Conservation (phyloP, 2,888 invertebrate genomes). For the Asteroscopus sphinx region DNA sequence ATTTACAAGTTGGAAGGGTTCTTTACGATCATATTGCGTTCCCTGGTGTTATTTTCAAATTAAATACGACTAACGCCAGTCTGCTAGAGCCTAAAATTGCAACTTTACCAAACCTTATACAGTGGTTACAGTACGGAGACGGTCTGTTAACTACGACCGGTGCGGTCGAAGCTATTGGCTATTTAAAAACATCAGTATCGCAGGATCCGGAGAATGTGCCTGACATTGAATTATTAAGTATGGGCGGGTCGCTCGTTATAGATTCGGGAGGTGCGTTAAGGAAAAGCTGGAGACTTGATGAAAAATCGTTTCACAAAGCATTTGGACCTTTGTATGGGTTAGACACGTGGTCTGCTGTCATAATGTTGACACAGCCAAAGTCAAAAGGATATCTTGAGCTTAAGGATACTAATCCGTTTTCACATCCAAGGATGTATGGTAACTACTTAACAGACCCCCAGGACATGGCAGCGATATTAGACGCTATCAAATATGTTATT, state of each 20-base stretch:
- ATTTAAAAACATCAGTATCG: constrained; percentile 90
- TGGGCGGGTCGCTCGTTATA: constrained; percentile 91
- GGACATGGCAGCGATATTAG: constrained; percentile 90
- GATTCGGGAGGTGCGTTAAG: constrained; percentile 89
- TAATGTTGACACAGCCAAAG: constrained; percentile 93
- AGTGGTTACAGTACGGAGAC: constrained; percentile 85
- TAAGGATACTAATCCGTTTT: constrained; percentile 92
- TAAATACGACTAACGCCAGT: constrained; percentile 82
- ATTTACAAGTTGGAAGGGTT: constrained; percentile 92
- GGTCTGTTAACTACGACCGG: constrained; percentile 91
- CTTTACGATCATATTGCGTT: constrained; percentile 91
- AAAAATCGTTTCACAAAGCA: constrained; percentile 88
- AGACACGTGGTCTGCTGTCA: constrained; percentile 91
- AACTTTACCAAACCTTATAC: constrained; percentile 78
- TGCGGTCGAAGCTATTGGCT: constrained; percentile 92
- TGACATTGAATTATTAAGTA: constrained; percentile 91
- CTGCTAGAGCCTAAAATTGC: constrained; percentile 81
- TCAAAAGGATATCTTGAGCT: constrained; percentile 93
- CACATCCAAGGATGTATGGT: constrained; percentile 93
- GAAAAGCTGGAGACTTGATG: constrained; percentile 89
- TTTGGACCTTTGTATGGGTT: constrained; percentile 87
- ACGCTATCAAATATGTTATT: constrained; percentile 91
- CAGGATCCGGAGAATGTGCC: constrained; percentile 89
- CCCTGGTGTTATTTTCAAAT: constrained; percentile 84
- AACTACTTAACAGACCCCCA: constrained; percentile 93